Evolutionary conservation across 2,888 invertebrate species (phyloP), one percentile per base, ranked within the genome.

Genomic region (Phengaris alcon): DNA sequence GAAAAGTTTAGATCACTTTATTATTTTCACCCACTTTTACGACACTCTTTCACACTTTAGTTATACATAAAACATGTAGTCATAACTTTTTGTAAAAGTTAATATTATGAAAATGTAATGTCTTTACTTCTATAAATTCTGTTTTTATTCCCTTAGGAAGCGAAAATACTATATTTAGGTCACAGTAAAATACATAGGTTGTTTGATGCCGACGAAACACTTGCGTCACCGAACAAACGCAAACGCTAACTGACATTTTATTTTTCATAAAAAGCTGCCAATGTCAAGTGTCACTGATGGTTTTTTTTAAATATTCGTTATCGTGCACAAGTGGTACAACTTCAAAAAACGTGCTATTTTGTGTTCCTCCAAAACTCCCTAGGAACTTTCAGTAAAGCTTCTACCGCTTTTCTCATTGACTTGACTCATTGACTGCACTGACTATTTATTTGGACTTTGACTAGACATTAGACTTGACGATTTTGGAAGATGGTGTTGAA

Each of bases 181-280:
- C 64, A 64, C 64, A 35, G 22, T 64, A 64, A 64, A 64, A 64
- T 64, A 64, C 35, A 22, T 59, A 22, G 59, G 22, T 59, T 59
- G 59, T 59, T 9, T 22, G 57, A 15, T 8, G 15, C 13, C 10
- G 15, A 12, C 2, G 6, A 35, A 64, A 35, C 64, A 44, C 35
- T 5, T 35, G 64, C 64, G 7, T 64, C 64, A 35, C 64, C 64
- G 35, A 5, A 64, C 22, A 74, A 15, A 51, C 35, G 59, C 59
- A 46, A 74, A 59, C 64, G 7, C 46, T 64, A 74, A 74, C 54
- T 74, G 51, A 15, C 48, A 48, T 59, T 74, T 74, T 15, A 15
- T 73, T 12, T 46, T 74, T 52, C 48, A 55, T 22, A 44, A 54
- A 9, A 13, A 3, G 48, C 1, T 48, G 48, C 8, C 48, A 48